A percentile compares a stretch with the other conserved stretches of the same genome.
phyloP scores from a whole-genome alignment of 2,888 invertebrate genomes.

The Drosophila atroscutellata region DNA sequence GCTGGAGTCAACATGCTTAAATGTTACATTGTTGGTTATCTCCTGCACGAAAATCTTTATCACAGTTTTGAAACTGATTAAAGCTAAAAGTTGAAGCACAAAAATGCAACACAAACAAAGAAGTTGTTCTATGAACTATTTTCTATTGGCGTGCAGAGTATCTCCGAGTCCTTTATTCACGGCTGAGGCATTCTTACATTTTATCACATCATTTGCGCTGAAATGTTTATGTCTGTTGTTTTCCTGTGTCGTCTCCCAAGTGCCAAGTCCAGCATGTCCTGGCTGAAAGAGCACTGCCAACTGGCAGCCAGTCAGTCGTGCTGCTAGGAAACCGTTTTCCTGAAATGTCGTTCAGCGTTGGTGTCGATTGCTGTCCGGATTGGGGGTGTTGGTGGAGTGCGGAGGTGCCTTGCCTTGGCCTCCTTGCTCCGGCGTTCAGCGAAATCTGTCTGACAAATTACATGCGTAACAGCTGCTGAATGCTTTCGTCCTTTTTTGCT shows the following conservation, averaged over 20 bases:
- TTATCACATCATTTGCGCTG: constrained; percentile 76
- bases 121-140: not conserved
- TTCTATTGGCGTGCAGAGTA: not conserved
- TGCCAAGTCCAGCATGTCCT: constrained; percentile 31
- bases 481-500: constrained; percentile 47
- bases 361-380: constrained; percentile 20
- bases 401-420: constrained; percentile 15
- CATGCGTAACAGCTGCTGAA: constrained; percentile 71
- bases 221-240: constrained; percentile 71
- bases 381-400: constrained; percentile 1
- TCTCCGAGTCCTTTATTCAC: not conserved
- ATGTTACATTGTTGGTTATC: not conserved
- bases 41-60: not conserved
- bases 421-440: constrained; percentile 45
- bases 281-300: constrained; percentile 49
- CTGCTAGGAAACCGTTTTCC: constrained; percentile 69
- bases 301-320: constrained; percentile 55
- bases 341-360: constrained; percentile 42
- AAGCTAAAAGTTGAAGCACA: not conserved
- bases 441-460: constrained; percentile 80
- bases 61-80: not conserved
- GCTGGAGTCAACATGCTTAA: not conserved
- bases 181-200: constrained; percentile 40
- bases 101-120: not conserved
- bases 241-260: constrained; percentile 29